Percentiles rank a stretch among this genome's conserved stretches.
phyloP scores from a whole-genome alignment of 2,888 invertebrate species.

The Chymomyza fuscimana region DNA sequence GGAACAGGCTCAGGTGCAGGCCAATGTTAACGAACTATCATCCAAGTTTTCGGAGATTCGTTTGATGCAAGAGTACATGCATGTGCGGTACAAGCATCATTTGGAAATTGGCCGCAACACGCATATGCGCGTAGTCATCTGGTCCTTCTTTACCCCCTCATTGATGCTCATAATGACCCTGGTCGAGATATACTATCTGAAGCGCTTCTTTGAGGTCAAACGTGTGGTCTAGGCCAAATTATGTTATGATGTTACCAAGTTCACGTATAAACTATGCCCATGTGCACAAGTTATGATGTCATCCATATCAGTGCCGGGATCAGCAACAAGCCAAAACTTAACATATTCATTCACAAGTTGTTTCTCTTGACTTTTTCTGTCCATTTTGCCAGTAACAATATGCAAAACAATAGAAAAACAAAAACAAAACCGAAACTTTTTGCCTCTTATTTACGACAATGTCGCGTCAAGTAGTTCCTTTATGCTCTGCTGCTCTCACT shows the following conservation, averaged over 20 bases:
- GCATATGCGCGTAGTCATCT: constrained; percentile 48
- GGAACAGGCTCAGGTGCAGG: constrained; percentile 49
- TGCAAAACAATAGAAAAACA: background rate
- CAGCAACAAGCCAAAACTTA: constrained; percentile 55
- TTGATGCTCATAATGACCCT: constrained; percentile 48
- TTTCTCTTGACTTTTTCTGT: constrained; percentile 15
- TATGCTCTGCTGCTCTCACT: constrained; percentile 22
- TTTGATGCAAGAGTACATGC: constrained; percentile 66
- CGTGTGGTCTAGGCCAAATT: constrained; percentile 43
- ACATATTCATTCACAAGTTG: constrained; percentile 70
- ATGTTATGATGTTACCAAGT: constrained; percentile 59
- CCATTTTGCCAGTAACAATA: constrained; percentile 20
- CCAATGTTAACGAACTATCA: constrained; percentile 42
- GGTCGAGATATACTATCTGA: constrained; percentile 58
- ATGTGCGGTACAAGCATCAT: constrained; percentile 53
- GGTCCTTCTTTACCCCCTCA: constrained; percentile 54
- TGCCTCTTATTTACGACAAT: constrained; percentile 77
- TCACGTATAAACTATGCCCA: constrained; percentile 69
- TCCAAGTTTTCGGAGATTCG: constrained; percentile 36
- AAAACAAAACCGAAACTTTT: constrained; percentile 43
- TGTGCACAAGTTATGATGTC: constrained; percentile 66
- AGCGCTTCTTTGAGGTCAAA: constrained; percentile 63
- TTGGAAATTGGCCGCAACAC: constrained; percentile 45
- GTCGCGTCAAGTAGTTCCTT: constrained; percentile 65
- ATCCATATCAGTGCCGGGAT: constrained; percentile 17